Evolutionary conservation across 2,888 invertebrate genomes (phyloP), one percentile per base, ranked within the genome.

Genomic region (Schrankia costaestrigalis): DNA sequence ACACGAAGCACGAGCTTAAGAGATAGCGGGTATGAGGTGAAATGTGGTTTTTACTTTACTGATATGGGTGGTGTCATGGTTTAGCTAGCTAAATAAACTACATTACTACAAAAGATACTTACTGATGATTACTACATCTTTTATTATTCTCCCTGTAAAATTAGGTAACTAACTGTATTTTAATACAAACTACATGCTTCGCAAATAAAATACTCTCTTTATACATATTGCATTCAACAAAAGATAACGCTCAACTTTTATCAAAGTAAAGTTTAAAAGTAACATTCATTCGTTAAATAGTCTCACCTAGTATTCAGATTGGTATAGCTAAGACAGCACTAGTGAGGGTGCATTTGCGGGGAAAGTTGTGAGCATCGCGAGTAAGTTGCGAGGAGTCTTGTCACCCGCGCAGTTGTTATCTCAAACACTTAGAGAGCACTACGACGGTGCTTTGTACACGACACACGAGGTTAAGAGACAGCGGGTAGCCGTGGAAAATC

Each of bases 331-430:
- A 61, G 55, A 61, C 60, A 64, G 59, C 56, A 54, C 46, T 57
- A 53, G 59, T 56, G 56, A 55, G 61, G 60, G 63, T 54, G 63
- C 63, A 57, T 62, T 62, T 59, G 62, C 37, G 55, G 60, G 39
- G 36, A 54, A 70, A 72, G 68, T 72, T 71, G 64, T 58, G 59
- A 65, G 59, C 56, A 53, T 50, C 59, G 58, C 41, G 57, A 56
- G 47, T 61, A 66, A 76, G 64, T 74, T 71, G 57, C 54, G 56
- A 71, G 65, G 59, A 62, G 63, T 56, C 76, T 77, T 72, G 77
- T 77, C 76, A 62, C 63, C 54, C 52, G 57, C 55, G 61, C 68
- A 71, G 70, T 78, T 75, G 78, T 78, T 79, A 78, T 78, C 78
- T 73, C 65, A 67, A 71, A 69, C 72, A 70, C 69, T 73, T 61